Percentiles rank a stretch among this genome's conserved stretches.
phyloP scores from a whole-genome alignment of 2,888 invertebrate genomes.

The Auanema sp. region DNA sequence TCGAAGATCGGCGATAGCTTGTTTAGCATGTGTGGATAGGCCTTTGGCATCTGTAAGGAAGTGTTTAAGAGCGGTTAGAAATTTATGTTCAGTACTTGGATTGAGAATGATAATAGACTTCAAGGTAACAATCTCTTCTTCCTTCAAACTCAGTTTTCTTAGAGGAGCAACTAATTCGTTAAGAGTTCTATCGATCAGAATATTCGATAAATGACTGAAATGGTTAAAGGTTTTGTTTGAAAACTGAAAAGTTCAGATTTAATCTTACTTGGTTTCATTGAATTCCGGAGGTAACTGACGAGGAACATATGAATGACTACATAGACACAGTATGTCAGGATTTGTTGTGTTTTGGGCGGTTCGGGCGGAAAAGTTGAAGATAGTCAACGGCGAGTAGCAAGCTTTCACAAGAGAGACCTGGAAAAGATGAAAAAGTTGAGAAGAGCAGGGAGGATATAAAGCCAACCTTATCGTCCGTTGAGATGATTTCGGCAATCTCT shows the following conservation, averaged over 20 bases:
- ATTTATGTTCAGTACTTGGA: constrained; percentile 43
- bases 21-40: constrained; percentile 52
- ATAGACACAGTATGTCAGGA: constrained; percentile 60
- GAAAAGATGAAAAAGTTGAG: background rate
- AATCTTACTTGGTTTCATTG: constrained; percentile 58
- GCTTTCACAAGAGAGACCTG: constrained; percentile 55
- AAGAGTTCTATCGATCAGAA: constrained; percentile 60
- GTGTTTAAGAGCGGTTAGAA: background rate
- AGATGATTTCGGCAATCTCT: constrained; percentile 55
- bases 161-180: constrained; percentile 61
- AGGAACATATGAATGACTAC: constrained; percentile 59
- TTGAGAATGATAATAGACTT: constrained; percentile 63
- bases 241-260: constrained; percentile 8
- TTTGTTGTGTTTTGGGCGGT: constrained; percentile 62
- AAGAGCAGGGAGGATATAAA: background rate
- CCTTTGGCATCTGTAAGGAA: constrained; percentile 53
- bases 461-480: constrained; percentile 58
- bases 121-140: constrained; percentile 62
- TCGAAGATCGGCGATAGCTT: constrained; percentile 54
- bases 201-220: constrained; percentile 61
- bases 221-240: background rate
- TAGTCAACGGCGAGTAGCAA: constrained; percentile 61
- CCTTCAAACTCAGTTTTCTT: constrained; percentile 56
- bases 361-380: constrained; percentile 62
- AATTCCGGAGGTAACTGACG: constrained; percentile 59